Evolutionary conservation across 2,888 invertebrate genomes (phyloP).

Genomic region (Tipula unca): DNA sequence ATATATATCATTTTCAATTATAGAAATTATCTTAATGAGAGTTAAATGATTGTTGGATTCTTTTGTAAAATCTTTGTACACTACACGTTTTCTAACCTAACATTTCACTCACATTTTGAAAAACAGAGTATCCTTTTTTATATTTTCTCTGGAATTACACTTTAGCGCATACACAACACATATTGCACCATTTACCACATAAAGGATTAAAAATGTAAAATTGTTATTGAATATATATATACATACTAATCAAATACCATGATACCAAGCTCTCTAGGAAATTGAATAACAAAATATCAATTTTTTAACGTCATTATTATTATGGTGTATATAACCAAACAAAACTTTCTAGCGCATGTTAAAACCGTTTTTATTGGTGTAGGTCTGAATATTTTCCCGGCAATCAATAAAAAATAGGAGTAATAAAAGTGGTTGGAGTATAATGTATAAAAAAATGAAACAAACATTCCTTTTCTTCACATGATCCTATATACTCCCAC

Average conservation of each 20-base stretch:
- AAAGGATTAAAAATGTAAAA: not conserved
- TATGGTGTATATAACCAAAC: not conserved
- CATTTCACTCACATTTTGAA: too few relatives aligned
- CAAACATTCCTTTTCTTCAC: not conserved
- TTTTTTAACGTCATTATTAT: not conserved
- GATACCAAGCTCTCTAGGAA: not conserved
- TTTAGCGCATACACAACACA: not conserved
- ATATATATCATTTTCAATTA: too few relatives aligned
- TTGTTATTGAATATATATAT: not conserved
- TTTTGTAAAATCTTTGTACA: too few relatives aligned
- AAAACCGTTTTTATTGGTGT: not conserved
- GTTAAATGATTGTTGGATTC: too few relatives aligned
- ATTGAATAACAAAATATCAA: not conserved
- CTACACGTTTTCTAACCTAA: too few relatives aligned
- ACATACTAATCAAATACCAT: not conserved
- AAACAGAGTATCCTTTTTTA: too few relatives aligned
- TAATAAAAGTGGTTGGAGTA: not conserved
- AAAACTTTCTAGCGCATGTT: not conserved
- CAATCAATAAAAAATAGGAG: constrained; percentile 8
- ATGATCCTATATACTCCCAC: not conserved
- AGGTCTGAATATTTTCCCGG: not conserved
- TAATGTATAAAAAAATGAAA: not conserved
- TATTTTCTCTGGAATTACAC: too few relatives aligned
- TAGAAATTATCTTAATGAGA: too few relatives aligned
- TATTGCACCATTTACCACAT: not conserved